Evolutionary conservation across 2,797 vertebrate species (phyloP), one percentile per base, ranked within the genome.

Genomic region (Mus caroli): DNA sequence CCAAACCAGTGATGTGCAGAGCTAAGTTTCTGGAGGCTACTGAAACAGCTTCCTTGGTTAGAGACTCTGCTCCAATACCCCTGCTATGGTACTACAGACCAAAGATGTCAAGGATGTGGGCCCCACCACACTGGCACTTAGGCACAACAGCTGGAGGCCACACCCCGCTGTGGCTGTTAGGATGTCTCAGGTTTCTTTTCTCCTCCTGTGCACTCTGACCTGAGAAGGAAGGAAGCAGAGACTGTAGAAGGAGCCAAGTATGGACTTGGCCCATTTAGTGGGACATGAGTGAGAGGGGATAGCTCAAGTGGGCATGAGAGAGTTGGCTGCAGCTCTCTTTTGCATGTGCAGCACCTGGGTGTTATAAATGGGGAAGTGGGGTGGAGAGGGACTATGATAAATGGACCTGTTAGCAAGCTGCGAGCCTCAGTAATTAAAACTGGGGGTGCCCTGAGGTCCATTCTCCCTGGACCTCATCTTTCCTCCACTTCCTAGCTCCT

Each of bases 401-500:
- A 88, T 24, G 56, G 80, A 62, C n/a, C 52, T 89, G 34, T 84
- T 86, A 73, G 85, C 6, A 12, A 94, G 82, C 82, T 14, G 4
- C 2, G 4, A 3, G 2, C 40, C 78, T 87, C 64, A 40, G 86
- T 90, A 87, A 95, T 94, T 94, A 94, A 93, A 94, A 40, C 67
- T 37, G 28, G 76, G 46, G 69, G 40, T 26, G 43, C 90, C 58
- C 77, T 1, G 1, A 77, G 80, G 75, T 92, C 88, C 85, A 60
- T 17, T 43, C 28, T 40, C 46, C 94, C 26, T 64, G 58, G 26
- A 84, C 50, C 2, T 0, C 71, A 67, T 71, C 34, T 87, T 71
- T 46, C 78, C 43, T 62, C 80, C 56, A 20, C 76, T 24, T 56
- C 37, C 20, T 7, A 80, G 60, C 56, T 14, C 15, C 19, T 20